Base-by-base conservation (phyloP, 2,888 invertebrate species). In the Xylota sylvarum region DNA sequence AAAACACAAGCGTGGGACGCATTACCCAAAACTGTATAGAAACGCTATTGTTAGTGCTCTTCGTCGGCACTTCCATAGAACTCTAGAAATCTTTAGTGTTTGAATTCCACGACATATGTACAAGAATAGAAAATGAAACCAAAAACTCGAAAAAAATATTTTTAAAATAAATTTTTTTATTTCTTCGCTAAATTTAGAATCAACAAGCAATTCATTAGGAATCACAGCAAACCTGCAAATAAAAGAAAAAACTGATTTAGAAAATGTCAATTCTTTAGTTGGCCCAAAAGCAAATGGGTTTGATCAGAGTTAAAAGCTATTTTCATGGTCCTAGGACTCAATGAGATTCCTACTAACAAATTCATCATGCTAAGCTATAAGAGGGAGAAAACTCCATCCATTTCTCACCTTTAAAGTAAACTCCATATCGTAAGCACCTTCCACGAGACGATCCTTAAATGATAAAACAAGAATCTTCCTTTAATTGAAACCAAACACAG, bases 341-440 rank as follows among this genome's bases (percentile, higher is more conserved):
- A 86, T 81, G 89, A 89, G 89, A 88, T 89, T 89, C 88, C 87
- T 86, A 76, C 87, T 67, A 85, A 79, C 64, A 43, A 60, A 76
- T 77, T 88, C 88, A 89, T 86, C 83, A 88, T 6, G 14, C 17
- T 27, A 40, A 40, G 30, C 4, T 2, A 30, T 52, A 7, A 60
- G 30, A 35, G 4, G 19, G 17, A 35, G 46, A 19, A 3, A 52
- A 50, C 12, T 40, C 30, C 17, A n/a, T 12, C 50, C 46, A n/a
- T 77, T 60, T 27, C 73, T 73, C 72, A 50, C 69, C 69, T 65
- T 74, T 23, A 23, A 19, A 32, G 17, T 17, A 23, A 32, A 72
- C 2, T 4, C n/a, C 30, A n/a, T n/a, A 43, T 43, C 5, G 9
- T 5, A n/a, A 14, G 43, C 43, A 43, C 0, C 30, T 10, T 12